Base-by-base conservation (phyloP, 2,797 vertebrate species). In the Propithecus deckenii region DNA sequence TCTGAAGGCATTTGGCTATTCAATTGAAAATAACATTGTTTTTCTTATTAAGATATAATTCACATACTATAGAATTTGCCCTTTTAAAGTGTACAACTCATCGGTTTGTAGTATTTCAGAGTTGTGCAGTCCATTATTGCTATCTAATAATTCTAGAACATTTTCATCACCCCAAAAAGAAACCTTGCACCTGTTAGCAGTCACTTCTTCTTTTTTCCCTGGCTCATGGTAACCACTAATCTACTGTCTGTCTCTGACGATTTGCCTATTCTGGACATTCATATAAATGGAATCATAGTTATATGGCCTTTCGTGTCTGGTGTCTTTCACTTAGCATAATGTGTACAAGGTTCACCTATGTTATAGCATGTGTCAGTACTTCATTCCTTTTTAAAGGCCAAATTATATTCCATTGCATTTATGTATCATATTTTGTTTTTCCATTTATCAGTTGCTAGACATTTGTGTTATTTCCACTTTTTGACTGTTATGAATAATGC, bases 1-100 rank as follows among this genome's bases (percentile, higher is more conserved):
- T 89, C 52, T 55, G 76, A 55, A 94, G 59, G 12, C 32, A 79
- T 97, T 94, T 95, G 91, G 79, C 55, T 97, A 89, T 94, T 92
- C 38, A 92, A 8, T 46, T 81, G 79, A 93, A 67, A 91, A 61
- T 59, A 93, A 57, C 5, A 52, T 1, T 79, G n/a, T 69, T 78
- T 46, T 57, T 84, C 67, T 86, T 89, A 67, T 38, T 76, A 57
- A 71, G 72, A 23, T 90, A 61, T 38, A 86, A 89, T 95, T 96
- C 61, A 89, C 3, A 72, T 38, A 23, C 7, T 55, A 5, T 81
- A 78, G 91, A 79, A 55, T 63, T 63, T 76, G 11, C 11, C 38
- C 41, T 91, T 63, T 93, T 89, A 35, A 91, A n/a, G 5, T 48
- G 0, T 57, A 84, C 9, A 85, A 1, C 20, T 91, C 48, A 61